Evolutionary conservation across 2,888 invertebrate genomes (phyloP), one percentile per base, ranked within the genome.

Genomic region (Pachymerium ferrugineum): DNA sequence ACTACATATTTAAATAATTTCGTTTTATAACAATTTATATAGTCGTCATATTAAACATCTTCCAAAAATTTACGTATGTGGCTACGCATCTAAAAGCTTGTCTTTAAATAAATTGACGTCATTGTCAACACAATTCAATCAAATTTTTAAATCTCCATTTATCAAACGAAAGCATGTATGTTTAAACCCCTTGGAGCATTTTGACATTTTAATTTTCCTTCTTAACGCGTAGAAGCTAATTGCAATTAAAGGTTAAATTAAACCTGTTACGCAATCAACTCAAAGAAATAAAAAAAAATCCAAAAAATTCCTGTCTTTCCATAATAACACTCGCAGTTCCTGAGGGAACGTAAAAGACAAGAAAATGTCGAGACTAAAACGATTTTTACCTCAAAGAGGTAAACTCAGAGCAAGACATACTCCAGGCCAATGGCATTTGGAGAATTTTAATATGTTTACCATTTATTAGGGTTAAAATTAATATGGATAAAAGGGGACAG

Each of bases 381-480:
- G 33, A 69, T 69, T 69, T 31, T 69, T 30, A 69, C 30, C 69
- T 30, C 31, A 33, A 30, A 69, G 69, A 33, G 69, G 35, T 35
- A 35, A 35, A 35, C 10, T 69, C 69, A 69, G 19, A 69, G 30
- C 33, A 69, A 69, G 30, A 19, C 33, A 30, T 69, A 69, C 30
- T 69, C 10, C 1, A 69, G 33, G 30, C 69, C 69, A 69, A 29
- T 69, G 71, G 71, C 71, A 71, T 71, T 71, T 38, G 22, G 71
- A 71, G 71, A 71, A 71, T 71, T 71, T 71, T 71, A 71, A 71
- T 71, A 71, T 71, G 71, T 71, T 71, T 71, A 71, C 33, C n/a
- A 33, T 71, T 71, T 71, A 71, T 71, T 71, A 71, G 71, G 35
- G 33, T 33, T 33, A 38, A 54, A 71, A 33, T 71, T 71, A 71